A percentile compares a stretch with the other conserved stretches of the same genome.
These are phyloP conservation scores for Pseudocheirus occidentalis DNA, from an alignment of 2,797 vertebrate species.

Conservation along the genomic window DNA sequence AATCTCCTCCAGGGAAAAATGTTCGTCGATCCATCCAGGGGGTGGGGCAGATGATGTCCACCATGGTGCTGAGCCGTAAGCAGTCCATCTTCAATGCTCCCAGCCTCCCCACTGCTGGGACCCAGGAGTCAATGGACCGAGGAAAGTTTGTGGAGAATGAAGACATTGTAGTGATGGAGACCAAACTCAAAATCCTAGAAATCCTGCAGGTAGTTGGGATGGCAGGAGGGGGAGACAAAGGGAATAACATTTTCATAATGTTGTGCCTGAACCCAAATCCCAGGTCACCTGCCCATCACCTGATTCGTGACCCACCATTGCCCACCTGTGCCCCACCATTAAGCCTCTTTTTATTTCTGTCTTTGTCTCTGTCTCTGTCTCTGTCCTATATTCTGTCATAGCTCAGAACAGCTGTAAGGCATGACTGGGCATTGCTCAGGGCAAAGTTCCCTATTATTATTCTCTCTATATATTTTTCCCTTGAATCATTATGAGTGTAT, in stretches of 20 bases:
- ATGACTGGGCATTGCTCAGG: no score
- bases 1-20: constrained; percentile 89
- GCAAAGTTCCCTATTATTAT: no score
- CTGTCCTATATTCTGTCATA: no score
- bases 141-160: constrained; percentile 92
- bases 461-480: no score
- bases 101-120: constrained; percentile 75
- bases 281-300: no score
- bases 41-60: constrained; percentile 98
- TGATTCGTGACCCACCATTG: no score
- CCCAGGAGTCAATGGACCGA: constrained; percentile 86
- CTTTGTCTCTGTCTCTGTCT: no score
- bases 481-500: no score
- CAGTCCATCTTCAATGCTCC: constrained; percentile 90
- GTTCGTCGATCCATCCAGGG: constrained; percentile 96
- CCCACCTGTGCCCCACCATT: no score
- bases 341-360: no score
- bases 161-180: constrained; percentile 98
- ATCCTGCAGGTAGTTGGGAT: constrained; percentile 92
- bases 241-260: background rate
- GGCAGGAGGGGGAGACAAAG: background rate
- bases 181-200: constrained; percentile 97
- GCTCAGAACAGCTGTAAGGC: no score
- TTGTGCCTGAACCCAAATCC: no score
- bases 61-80: constrained; percentile 97